A percentile compares a stretch with the other conserved stretches of the same genome.
Evolutionary conservation across 2,888 invertebrate species (phyloP).

Genomic region (Cephalotes varians): DNA sequence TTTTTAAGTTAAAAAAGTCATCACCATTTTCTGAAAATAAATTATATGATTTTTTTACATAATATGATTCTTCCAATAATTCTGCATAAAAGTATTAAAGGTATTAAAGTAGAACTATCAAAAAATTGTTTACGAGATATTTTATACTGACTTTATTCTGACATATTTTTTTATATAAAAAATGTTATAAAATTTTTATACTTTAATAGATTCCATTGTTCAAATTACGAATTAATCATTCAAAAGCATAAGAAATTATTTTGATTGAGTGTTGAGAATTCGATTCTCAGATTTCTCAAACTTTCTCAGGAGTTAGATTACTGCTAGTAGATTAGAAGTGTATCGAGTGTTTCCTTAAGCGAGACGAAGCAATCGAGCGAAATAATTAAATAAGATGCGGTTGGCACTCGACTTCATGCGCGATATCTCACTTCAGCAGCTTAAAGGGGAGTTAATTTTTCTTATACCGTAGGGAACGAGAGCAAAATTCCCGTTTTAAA

Average conservation of each 20-base stretch:
- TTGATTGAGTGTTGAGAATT: background rate
- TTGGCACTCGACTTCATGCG: constrained; percentile 44
- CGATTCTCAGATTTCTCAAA: constrained; percentile 11
- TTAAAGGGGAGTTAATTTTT: constrained; percentile 14
- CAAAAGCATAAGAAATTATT: constrained; percentile 37
- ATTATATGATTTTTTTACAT: too few species aligned
- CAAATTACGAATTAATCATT: background rate
- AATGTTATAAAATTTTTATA: too few species aligned
- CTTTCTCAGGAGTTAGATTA: constrained; percentile 58
- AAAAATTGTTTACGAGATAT: too few species aligned
- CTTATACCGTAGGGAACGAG: background rate
- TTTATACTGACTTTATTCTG: too few species aligned
- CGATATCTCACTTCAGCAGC: constrained; percentile 18
- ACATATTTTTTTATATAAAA: background rate
- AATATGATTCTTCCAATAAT: too few species aligned
- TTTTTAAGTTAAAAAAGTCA: too few species aligned
- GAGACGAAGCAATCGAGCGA: constrained; percentile 60
- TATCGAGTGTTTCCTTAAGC: constrained; percentile 54
- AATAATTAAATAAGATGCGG: constrained; percentile 66
- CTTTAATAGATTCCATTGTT: background rate
- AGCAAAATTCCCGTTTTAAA: background rate
- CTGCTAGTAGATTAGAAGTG: constrained; percentile 49
- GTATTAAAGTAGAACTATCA: too few species aligned
- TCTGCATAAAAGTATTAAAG: too few species aligned
- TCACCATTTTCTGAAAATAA: too few species aligned